phyloP scores from a whole-genome alignment of 1,140 invertebrate species.

The Hycleus phaleratus region DNA sequence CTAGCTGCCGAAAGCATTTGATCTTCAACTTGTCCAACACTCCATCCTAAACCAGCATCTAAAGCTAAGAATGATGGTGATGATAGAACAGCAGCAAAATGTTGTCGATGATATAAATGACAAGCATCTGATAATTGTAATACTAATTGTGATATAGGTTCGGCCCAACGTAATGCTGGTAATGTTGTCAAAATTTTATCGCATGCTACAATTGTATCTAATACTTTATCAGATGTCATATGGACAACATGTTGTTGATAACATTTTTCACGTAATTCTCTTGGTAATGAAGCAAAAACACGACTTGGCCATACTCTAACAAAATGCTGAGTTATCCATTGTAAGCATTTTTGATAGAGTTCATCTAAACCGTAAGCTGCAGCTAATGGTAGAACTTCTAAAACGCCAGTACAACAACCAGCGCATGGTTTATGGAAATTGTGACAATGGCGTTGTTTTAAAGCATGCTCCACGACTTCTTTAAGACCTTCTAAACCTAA shows the following conservation, averaged over 20 bases:
- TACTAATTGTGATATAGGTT: conserved; percentile 57
- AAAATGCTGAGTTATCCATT: conserved; percentile 80
- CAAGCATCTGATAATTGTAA: conserved; percentile 59
- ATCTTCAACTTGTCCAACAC: conserved; percentile 58
- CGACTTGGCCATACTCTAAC: conserved; percentile 79
- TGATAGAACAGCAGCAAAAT: conserved; percentile 55
- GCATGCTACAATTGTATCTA: conserved; percentile 55
- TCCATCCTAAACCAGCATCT: conserved; percentile 57
- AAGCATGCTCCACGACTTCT: conserved; percentile 77
- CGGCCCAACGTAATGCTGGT: conserved; percentile 64
- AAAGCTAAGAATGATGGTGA: conserved; percentile 57
- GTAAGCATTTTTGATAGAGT: conserved; percentile 72
- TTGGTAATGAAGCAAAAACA: conserved; percentile 70
- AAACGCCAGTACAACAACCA: conserved; percentile 46
- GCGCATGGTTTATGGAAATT: conserved; percentile 72
- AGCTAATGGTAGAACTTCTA: conserved; percentile 75
- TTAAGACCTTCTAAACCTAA: conserved; percentile 81
- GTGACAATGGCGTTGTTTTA: conserved; percentile 86
- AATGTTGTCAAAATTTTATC: conserved; percentile 60
- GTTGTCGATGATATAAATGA: conserved; percentile 50
- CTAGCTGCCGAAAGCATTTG: conserved; percentile 56
- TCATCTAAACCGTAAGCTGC: conserved; percentile 81
- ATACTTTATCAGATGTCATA: conserved; percentile 48
- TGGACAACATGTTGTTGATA: conserved; percentile 73
- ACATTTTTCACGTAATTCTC: conserved; percentile 73